These are phyloP conservation scores for Capricornis sumatraensis DNA, from an alignment of 2,113 vertebrate genomes.

Conservation along the genomic window DNA sequence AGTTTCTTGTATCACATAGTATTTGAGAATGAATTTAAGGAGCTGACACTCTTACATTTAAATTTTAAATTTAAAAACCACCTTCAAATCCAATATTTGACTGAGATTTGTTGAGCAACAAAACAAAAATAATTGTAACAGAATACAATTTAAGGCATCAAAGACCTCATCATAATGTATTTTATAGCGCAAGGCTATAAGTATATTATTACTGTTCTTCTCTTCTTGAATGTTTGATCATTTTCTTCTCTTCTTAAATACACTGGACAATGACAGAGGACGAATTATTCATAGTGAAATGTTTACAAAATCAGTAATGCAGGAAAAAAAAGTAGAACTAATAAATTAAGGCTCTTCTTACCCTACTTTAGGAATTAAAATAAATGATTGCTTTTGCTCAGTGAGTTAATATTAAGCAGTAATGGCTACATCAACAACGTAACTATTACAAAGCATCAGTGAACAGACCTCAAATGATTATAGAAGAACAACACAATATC, in stretches of 20 bases:
- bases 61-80: conserved; percentile 1
- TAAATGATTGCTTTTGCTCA: conserved; percentile 65
- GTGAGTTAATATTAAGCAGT: conserved; percentile 47
- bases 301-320: conserved; percentile 57
- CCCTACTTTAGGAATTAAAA: conserved; percentile 49
- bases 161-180: neutral
- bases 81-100: neutral
- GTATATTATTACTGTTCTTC: neutral
- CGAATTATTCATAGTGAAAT: conserved; percentile 55
- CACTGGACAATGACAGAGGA: neutral
- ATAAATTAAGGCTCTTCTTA: conserved; percentile 40
- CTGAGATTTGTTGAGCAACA: neutral
- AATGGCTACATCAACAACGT: conserved; percentile 68
- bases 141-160: neutral
- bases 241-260: conserved; percentile 1
- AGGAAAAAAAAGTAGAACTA: conserved; percentile 59
- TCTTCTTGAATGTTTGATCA: neutral
- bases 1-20: neutral
- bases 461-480: conserved; percentile 52
- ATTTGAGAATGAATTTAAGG: neutral
- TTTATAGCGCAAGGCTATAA: neutral
- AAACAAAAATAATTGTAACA: neutral
- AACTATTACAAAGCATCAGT: conserved; percentile 56
- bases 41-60: neutral
- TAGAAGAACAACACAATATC: conserved; percentile 51